Conservation (phyloP, 2,888 invertebrate genomes). For the Ichneumon xanthorius region DNA sequence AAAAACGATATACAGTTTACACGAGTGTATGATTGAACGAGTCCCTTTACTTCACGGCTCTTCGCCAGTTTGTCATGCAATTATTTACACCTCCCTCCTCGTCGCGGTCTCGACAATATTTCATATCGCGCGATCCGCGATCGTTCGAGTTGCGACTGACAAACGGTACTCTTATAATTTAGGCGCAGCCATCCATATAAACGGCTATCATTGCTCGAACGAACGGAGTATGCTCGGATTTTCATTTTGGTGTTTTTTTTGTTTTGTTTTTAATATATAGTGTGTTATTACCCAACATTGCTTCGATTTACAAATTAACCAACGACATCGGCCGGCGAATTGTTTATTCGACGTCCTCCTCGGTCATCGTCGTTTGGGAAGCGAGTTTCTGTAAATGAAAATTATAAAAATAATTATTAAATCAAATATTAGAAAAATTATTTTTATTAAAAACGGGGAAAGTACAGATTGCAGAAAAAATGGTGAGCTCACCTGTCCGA, state of each 20-base stretch:
- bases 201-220: conserved; percentile 51
- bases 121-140: conserved; percentile 36
- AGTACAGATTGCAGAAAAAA: not conserved
- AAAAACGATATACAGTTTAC: conserved; percentile 46
- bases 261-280: conserved; percentile 71
- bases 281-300: conserved; percentile 75
- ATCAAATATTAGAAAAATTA: not conserved
- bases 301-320: conserved; percentile 76
- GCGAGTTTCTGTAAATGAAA: conserved; percentile 76
- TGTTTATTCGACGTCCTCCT: conserved; percentile 82
- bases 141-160: conserved; percentile 47
- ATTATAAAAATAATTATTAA: not conserved
- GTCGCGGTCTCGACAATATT: conserved; percentile 20
- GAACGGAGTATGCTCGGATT: conserved; percentile 54
- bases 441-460: not conserved
- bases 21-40: conserved; percentile 47
- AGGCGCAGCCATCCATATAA: conserved; percentile 22
- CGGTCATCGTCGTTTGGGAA: conserved; percentile 79
- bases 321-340: conserved; percentile 71
- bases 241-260: conserved; percentile 45
- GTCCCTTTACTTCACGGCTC: conserved; percentile 8
- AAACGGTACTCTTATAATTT: conserved; percentile 35
- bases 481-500: conserved; percentile 84
- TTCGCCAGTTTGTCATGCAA: conserved; percentile 34
- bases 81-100: conserved; percentile 56